These are phyloP conservation scores for Drosophila athabasca DNA, from an alignment of 1,140 invertebrate genomes.

Conservation along the genomic window DNA sequence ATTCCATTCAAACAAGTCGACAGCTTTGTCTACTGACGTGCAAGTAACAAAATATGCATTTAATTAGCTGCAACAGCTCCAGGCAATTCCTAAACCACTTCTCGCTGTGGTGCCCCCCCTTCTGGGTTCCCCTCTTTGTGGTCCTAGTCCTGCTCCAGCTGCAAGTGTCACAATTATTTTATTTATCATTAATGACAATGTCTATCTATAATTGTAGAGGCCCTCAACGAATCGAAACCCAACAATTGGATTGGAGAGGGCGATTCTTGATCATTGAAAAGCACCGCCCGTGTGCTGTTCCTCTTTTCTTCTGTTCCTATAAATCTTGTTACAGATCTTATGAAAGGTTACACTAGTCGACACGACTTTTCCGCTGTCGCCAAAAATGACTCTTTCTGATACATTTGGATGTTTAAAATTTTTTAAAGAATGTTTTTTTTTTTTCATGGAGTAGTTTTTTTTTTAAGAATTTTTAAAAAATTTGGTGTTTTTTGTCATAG, in stretches of 20 bases:
- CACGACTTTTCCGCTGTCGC: no score
- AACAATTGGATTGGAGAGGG: background rate
- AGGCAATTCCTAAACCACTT: slow-evolving; percentile 33
- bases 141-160: background rate
- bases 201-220: slow-evolving; percentile 9
- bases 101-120: background rate
- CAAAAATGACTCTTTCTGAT: no score
- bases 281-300: no score
- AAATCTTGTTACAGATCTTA: background rate
- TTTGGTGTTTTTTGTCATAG: no score
- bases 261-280: no score
- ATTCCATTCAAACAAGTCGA: slow-evolving; percentile 38
- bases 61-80: slow-evolving; percentile 30
- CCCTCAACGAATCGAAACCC: background rate
- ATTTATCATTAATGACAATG: slow-evolving; percentile 23
- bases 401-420: no score
- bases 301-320: no score
- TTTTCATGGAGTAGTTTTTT: no score
- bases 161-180: slow-evolving; percentile 18
- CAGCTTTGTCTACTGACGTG: slow-evolving; percentile 3
- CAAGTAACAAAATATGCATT: slow-evolving; percentile 11
- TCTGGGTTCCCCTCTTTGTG: no score
- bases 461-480: no score
- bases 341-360: no score
- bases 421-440: no score